Percentiles rank a stretch among this genome's conserved stretches.
Conservation (phyloP, 2,113 vertebrate species). For the Nesogale talazaci region DNA sequence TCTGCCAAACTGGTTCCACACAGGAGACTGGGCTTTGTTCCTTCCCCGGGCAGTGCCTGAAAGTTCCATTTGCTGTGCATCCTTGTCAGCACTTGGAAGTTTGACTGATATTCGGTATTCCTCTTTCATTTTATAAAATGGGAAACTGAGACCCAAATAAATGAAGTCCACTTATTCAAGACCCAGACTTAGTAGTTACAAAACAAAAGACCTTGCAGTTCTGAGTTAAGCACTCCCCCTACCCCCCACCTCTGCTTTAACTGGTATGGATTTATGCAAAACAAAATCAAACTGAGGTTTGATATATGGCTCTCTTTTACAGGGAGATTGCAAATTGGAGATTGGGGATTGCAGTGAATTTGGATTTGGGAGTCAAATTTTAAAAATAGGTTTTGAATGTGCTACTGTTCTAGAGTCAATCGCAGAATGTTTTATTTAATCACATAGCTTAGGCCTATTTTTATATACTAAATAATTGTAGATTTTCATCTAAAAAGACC, state of each 20-base stretch:
- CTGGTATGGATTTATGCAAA: not conserved
- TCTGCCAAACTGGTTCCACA: not conserved
- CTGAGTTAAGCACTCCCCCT: not conserved
- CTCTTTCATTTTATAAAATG: not conserved
- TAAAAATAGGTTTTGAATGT: not conserved
- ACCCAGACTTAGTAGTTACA: not conserved
- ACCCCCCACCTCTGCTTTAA: not conserved
- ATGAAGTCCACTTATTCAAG: not conserved
- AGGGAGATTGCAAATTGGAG: not conserved
- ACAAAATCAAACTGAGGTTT: slow-evolving; percentile 1
- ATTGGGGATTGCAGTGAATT: not conserved
- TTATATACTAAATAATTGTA: slow-evolving; percentile 14
- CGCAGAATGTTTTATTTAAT: slow-evolving; percentile 30
- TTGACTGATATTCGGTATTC: not conserved
- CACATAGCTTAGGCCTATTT: not conserved
- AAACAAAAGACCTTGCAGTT: not conserved
- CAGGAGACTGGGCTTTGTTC: not conserved
- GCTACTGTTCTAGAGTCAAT: not conserved
- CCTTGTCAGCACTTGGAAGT: not conserved
- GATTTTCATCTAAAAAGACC: not conserved
- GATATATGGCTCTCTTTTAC: not conserved
- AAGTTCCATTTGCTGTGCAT: not conserved
- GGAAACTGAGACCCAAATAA: not conserved
- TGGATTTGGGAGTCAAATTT: not conserved
- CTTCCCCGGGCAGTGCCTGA: not conserved